A percentile compares a stretch with the other conserved stretches of the same genome.
phyloP scores from a whole-genome alignment of 2,113 vertebrate genomes.

The Ptyas mucosa region DNA sequence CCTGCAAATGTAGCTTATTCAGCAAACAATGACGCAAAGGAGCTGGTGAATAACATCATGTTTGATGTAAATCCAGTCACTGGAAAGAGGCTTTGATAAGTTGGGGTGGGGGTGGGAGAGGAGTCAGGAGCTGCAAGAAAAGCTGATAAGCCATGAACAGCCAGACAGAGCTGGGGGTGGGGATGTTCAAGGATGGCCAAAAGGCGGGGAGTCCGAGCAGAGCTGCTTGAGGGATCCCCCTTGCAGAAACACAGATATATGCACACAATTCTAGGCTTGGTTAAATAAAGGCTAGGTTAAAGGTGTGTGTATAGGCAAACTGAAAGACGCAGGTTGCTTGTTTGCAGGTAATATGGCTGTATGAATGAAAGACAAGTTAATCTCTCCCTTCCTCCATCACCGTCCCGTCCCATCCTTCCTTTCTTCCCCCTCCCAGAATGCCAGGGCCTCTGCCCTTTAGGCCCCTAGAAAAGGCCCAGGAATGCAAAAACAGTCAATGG shows the following conservation, averaged over 20 bases:
- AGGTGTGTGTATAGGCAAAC: not conserved
- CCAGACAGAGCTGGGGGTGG: rapidly evolving
- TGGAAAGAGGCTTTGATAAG: not conserved
- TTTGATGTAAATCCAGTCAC: not conserved
- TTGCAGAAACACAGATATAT: not conserved
- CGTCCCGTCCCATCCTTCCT: rapidly evolving
- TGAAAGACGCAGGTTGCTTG: not conserved
- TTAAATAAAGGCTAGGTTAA: not conserved
- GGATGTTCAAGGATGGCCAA: not conserved
- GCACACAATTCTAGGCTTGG: not conserved
- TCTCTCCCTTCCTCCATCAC: no score
- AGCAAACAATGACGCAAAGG: not conserved
- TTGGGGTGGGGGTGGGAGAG: not conserved
- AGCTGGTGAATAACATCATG: not conserved
- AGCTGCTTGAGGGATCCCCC: not conserved
- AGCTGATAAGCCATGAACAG: not conserved
- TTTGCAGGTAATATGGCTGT: not conserved
- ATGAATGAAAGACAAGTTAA: not conserved
- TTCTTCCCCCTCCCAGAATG: not conserved
- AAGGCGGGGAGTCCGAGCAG: not conserved
- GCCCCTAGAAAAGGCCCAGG: not conserved
- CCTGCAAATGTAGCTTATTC: not conserved
- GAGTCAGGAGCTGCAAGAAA: not conserved
- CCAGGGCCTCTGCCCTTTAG: not conserved
- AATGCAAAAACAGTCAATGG: not conserved